A percentile compares a stretch with the other conserved stretches of the same genome.
These are phyloP conservation scores for Pachyrhynchus sulphureomaculatus DNA, from an alignment of 1,140 invertebrate genomes.

Conservation along the genomic window DNA sequence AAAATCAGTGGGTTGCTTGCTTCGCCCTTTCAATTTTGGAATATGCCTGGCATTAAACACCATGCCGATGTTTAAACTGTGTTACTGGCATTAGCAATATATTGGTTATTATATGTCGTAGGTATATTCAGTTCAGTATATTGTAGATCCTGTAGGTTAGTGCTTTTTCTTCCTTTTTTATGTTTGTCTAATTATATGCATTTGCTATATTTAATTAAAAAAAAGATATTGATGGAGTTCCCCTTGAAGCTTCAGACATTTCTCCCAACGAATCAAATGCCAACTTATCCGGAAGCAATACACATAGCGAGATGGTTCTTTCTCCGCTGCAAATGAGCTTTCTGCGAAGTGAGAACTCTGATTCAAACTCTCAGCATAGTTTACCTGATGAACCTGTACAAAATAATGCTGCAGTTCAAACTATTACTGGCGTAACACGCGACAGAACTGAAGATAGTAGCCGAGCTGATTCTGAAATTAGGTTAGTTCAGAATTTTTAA, in stretches of 20 bases:
- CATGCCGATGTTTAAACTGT: no score
- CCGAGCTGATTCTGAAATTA: conserved; percentile 28
- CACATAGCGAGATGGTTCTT: conserved; percentile 24
- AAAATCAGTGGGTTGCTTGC: no score
- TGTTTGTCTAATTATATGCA: neutral
- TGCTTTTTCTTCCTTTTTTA: no score
- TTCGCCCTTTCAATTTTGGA: no score
- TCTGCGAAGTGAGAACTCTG: conserved; percentile 8
- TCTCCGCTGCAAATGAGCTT: conserved; percentile 29
- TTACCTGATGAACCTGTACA: conserved; percentile 23
- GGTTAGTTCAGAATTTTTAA: neutral
- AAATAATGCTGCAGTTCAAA: conserved; percentile 28
- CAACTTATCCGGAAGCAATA: conserved; percentile 3
- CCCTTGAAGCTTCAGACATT: conserved; percentile 27
- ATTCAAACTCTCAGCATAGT: conserved; percentile 18
- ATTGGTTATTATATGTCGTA: no score
- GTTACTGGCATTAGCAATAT: no score
- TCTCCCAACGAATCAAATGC: conserved; percentile 11
- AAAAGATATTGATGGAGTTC: conserved; percentile 32
- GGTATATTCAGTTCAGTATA: neutral
- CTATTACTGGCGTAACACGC: conserved; percentile 4
- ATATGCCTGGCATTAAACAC: no score
- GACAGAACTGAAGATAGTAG: conserved; percentile 24
- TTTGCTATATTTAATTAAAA: neutral
- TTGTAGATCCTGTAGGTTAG: neutral